Evolutionary conservation across 2,888 invertebrate species (phyloP), one percentile per base, ranked within the genome.

Genomic region (Mechanitis mazaeus): DNA sequence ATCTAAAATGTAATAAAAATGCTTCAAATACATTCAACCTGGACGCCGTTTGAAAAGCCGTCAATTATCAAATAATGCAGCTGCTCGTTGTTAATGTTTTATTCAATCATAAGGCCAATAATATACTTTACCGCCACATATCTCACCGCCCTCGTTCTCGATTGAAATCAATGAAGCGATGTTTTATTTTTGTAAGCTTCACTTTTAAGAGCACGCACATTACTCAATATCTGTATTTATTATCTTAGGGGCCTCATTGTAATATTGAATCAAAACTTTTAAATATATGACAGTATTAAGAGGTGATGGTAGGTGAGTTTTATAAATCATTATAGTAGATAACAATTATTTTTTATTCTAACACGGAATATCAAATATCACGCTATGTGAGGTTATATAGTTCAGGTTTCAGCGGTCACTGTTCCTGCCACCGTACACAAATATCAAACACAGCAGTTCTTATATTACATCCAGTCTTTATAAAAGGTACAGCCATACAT

Each of bases 61-160:
- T 64, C 60, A 55, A 66, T 63, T 62, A 59, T 60, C 61, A 53
- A 61, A 61, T 58, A 61, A 64, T 57, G 59, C 68, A 70, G 60
- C 64, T 63, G 68, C 56, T 57, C 55, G 60, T 65, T 62, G 66
- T 66, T 68, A 70, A 70, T 64, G 69, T 65, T 66, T 64, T 66
- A 62, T 69, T 74, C 70, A 75, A 72, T 75, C 71, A 71, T 63
- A 68, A 66, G 58, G 57, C 64, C 61, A 66, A 71, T 69, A 70
- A 60, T 64, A 57, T 55, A 63, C 56, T 50, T 55, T 56, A 69
- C 64, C 67, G 65, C 60, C 64, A 61, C 69, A 69, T 74, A 69
- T 69, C 74, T 66, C 64, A 63, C 69, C 55, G 58, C 63, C 69
- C 68, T 62, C 61, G 67, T 58, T 65, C 67, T 65, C 63, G 59